phyloP scores from a whole-genome alignment of 2,888 invertebrate genomes.

The Dryadula phaetusa region DNA sequence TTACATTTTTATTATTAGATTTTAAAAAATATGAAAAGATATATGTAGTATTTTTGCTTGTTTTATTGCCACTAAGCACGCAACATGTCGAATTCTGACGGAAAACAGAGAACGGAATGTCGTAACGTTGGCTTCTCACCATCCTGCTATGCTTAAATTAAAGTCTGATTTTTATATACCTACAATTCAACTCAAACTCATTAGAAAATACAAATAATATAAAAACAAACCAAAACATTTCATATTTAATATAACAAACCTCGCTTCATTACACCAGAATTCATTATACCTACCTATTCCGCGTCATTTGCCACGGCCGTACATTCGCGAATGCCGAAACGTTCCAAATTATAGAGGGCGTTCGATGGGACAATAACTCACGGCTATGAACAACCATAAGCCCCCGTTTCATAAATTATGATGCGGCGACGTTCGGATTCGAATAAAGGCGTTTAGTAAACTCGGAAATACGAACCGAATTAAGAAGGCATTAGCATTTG shows the following conservation, averaged over 20 bases:
- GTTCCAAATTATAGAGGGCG: slow-evolving; percentile 47
- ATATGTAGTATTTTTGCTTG: no score
- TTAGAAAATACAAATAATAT: no score
- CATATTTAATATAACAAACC: background rate
- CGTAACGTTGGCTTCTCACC: no score
- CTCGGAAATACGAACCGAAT: slow-evolving; percentile 59
- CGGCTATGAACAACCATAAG: slow-evolving; percentile 66
- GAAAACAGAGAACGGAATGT: no score
- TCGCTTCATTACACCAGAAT: slow-evolving; percentile 36
- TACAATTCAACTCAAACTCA: no score
- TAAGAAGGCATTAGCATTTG: slow-evolving; percentile 63
- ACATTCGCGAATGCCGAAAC: slow-evolving; percentile 43
- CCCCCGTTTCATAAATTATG: slow-evolving; percentile 70
- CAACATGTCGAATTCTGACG: no score
- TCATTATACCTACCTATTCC: slow-evolving; percentile 40
- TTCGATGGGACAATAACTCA: slow-evolving; percentile 61
- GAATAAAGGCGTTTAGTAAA: slow-evolving; percentile 65
- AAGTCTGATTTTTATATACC: no score
- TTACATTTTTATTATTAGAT: background rate
- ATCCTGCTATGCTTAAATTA: no score
- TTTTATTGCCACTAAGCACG: no score
- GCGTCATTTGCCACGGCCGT: slow-evolving; percentile 43
- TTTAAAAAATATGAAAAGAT: no score
- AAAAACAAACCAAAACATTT: background rate
- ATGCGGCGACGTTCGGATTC: slow-evolving; percentile 67